Base-by-base conservation (phyloP, 2,888 invertebrate genomes). In the Aphodius sticticus region DNA sequence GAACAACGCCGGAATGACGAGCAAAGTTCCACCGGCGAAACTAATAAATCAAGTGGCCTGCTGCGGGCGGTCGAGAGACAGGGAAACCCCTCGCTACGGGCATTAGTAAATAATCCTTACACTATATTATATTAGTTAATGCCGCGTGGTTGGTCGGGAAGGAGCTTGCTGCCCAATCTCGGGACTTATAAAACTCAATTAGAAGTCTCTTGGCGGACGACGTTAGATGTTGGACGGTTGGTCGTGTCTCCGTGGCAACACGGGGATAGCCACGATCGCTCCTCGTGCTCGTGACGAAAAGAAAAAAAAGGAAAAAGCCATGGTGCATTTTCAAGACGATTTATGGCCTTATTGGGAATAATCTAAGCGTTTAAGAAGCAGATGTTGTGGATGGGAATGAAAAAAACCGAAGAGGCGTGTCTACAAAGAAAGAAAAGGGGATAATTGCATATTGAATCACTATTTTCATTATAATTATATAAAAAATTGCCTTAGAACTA, bases 101-200 rank as follows among this genome's bases (percentile, higher is more conserved):
- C 53, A 79, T 81, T 82, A 82, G 81, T 81, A 83, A 82, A 82
- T 84, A 84, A 84, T 82, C 83, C 83, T 84, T 82, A 84, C 82
- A 83, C 83, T 83, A 82, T 82, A 84, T 85, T 84, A 83, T 83
- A 84, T 84, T 84, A 84, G 82, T 84, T 83, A 84, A 84, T 83
- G 81, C 81, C 76, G 76, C 76, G 79, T 78, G 53, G 53, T 53
- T 53, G 53, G 9, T 53, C 12, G 53, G 53, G 9, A 12, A 53
- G 12, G 53, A 12, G 53, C 7, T 53, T 12, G 78, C 79, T 80
- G 14, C 77, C 77, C 79, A 81, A 81, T 82, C 81, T 81, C 82
- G 77, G 81, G 80, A 82, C 81, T 80, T 82, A 81, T 82, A 82
- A 81, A 82, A 81, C 81, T 82, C 82, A 82, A 82, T 82, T 82